Evolutionary conservation across 2,797 vertebrate genomes (phyloP), one percentile per base, ranked within the genome.

Genomic region (Typhlichthys subterraneus): DNA sequence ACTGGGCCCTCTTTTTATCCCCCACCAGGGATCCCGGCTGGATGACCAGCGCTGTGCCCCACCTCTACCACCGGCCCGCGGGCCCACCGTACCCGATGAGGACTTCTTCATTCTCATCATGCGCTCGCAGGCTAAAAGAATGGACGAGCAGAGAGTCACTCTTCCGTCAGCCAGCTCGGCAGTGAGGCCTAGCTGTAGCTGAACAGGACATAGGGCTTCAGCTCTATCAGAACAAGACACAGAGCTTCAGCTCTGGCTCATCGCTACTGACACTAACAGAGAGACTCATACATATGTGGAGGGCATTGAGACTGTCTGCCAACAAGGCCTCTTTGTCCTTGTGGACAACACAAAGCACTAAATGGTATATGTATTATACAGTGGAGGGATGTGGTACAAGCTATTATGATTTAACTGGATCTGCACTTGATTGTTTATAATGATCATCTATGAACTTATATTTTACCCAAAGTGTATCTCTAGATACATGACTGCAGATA

Each of bases 31-130:
- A 1, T 97, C 96, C 29, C 93, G 98, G 51, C 84, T 99, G 82
- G 95, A 99, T n/a, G 96, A 99, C 86, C 98, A 99, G 75, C 94
- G 98, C 72, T 99, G 96, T 57, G 94, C 97, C 14, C 95, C 95
- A 19, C 97, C 97, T 6, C 82, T 93, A 8, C 89, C 93, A 33
- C 81, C 91, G 0, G 75, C 88, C 12, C 95, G 94, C 68, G 96
- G 96, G 7, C 92, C 94, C 17, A 99, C 97, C 0, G 94, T 99
- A 59, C 98, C 98, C 0, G 97, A 99, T 19, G 98, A 99, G 81
- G 97, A 99, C 87, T 99, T 99, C 77, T 97, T 99, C 83, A 98
- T 95, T 87, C 95, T 99, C 80, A 98, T 99, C 85, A 88, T 98
- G 87, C 94, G 95, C 64, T 96, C 96, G 0, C 97, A 99, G 89